Base-by-base conservation (phyloP, 2,797 vertebrate genomes). In the Hafferia zeledoni region DNA sequence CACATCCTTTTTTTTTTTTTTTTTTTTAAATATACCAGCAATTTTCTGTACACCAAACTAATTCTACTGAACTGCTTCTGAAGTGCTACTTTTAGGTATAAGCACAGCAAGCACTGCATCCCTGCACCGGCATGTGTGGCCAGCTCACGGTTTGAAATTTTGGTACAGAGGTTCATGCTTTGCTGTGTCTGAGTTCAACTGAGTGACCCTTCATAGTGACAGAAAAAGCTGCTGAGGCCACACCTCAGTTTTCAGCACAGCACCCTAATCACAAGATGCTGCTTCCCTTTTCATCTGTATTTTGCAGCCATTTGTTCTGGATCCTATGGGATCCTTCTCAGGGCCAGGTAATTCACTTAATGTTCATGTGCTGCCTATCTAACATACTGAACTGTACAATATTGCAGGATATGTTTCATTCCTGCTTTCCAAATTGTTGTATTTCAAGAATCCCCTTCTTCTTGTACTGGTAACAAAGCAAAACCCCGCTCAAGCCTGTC, bases 31-130 rank as follows among this genome's bases (percentile, higher is more conserved):
- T n/a, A 23, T 12, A 24, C 1, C 30, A 80, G 19, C 6, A 65
- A 12, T 30, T 60, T 59, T 50, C 46, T 70, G 2, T 17, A 17
- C 22, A 16, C 17, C 24, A 65, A 55, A 63, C 4, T 35, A 8
- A 14, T n/a, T 27, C 59, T 77, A 33, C 25, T 68, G 24, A 43
- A 31, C 24, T 16, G n/a, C 17, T 75, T 28, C 46, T 79, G 18
- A n/a, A 56, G 49, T 28, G 16, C 19, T 7, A 4, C 3, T 0
- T 55, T 63, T 67, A 1, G 3, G 22, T 11, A 7, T 1, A 13
- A 81, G 30, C 31, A 23, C 15, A 55, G 7, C 5, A 52, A 47
- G 7, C 3, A 0, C 13, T 30, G 17, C n/a, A 35, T 3, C 30
- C 33, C 27, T 37, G 1, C 28, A 14, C 3, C 10, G 24, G 12